Percentiles rank a stretch among this genome's conserved stretches.
Evolutionary conservation across 1,140 invertebrate species (phyloP).

Genomic region (Paralvinella palmiformis): DNA sequence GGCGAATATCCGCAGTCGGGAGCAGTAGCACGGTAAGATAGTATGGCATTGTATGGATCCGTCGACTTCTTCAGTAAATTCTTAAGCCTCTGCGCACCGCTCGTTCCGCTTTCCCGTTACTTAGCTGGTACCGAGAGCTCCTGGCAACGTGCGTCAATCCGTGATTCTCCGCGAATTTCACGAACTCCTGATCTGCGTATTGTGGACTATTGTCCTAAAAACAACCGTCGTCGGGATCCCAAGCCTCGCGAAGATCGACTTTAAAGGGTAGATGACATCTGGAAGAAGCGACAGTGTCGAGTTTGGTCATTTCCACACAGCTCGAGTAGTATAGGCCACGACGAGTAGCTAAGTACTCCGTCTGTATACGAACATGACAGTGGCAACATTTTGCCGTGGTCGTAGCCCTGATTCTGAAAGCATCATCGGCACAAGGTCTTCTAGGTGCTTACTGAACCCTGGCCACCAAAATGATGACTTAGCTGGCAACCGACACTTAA

Average conservation of each 20-base stretch:
- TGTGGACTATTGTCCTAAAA: slow-evolving; percentile 16
- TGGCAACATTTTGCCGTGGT: slow-evolving; percentile 11
- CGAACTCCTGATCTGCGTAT: neutral
- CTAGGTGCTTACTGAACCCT: slow-evolving; percentile 11
- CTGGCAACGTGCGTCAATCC: too few relatives aligned
- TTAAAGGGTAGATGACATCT: slow-evolving; percentile 3
- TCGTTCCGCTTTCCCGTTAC: neutral
- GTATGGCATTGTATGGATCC: slow-evolving; percentile 4
- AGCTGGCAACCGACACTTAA: slow-evolving; percentile 19
- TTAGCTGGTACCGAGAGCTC: too few relatives aligned
- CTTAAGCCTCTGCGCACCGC: slow-evolving; percentile 2
- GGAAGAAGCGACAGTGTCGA: neutral
- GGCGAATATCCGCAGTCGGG: neutral
- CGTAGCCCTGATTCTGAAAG: neutral
- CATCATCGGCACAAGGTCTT: neutral
- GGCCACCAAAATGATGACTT: slow-evolving; percentile 23
- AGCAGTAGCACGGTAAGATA: slow-evolving; percentile 5
- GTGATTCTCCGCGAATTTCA: neutral
- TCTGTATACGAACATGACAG: slow-evolving; percentile 12
- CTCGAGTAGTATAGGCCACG: slow-evolving; percentile 11
- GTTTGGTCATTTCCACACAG: slow-evolving; percentile 8
- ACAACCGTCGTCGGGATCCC: slow-evolving; percentile 3
- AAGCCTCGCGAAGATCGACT: slow-evolving; percentile 4
- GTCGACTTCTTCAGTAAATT: neutral
- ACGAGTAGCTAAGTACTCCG: neutral